These are phyloP conservation scores for Solen grandis DNA, from an alignment of 1,140 invertebrate genomes.

Conservation along the genomic window DNA sequence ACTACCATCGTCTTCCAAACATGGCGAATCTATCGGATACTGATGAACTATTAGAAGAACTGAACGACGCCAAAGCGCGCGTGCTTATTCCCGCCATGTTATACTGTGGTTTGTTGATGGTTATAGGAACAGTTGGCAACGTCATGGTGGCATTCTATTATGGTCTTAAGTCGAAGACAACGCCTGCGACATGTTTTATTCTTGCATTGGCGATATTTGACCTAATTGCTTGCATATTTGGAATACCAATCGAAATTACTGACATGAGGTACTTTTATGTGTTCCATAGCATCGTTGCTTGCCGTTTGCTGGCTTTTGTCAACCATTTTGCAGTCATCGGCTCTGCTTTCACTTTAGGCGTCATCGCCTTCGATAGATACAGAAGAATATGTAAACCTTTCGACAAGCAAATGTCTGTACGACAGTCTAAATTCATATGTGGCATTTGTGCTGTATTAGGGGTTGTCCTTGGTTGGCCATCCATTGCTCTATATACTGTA, in stretches of 20 bases:
- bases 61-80: constrained; percentile 61
- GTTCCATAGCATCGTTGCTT: constrained; percentile 59
- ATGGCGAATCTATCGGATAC: not conserved
- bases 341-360: constrained; percentile 59
- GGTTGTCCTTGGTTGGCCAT: constrained; percentile 37
- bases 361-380: constrained; percentile 70
- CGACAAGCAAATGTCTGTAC: constrained; percentile 37
- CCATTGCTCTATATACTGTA: constrained; percentile 42
- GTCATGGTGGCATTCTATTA: constrained; percentile 67
- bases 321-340: constrained; percentile 68
- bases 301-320: constrained; percentile 64
- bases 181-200: constrained; percentile 65
- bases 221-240: constrained; percentile 66
- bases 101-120: constrained; percentile 60
- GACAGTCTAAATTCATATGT: constrained; percentile 15
- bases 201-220: constrained; percentile 63
- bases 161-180: constrained; percentile 59
- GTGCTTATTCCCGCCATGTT: constrained; percentile 61
- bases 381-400: constrained; percentile 68
- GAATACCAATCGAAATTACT: constrained; percentile 68
- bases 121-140: constrained; percentile 67
- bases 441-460: constrained; percentile 22
- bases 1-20: not conserved
- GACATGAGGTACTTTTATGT: constrained; percentile 62
- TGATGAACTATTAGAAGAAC: constrained; percentile 33